These are phyloP conservation scores for Zygaena filipendulae DNA, from an alignment of 2,888 invertebrate species.

Conservation along the genomic window DNA sequence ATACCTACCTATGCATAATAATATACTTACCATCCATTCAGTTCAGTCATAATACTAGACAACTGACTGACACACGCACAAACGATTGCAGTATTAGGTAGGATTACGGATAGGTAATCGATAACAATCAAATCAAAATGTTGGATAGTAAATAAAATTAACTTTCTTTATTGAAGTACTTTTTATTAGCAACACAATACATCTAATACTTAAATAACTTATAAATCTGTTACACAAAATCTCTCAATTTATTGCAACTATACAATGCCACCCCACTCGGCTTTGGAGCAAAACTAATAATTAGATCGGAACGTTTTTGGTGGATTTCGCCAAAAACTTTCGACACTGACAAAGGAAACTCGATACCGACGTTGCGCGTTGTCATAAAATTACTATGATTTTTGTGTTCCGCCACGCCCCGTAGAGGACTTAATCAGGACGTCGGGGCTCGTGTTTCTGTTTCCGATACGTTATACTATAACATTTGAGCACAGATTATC, in stretches of 20 bases:
- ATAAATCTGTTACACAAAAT: slow-evolving; percentile 35
- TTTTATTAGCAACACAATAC: slow-evolving; percentile 3
- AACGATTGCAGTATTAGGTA: too few relatives aligned
- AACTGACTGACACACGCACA: too few relatives aligned
- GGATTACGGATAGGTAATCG: too few relatives aligned
- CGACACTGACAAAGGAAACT: slow-evolving; percentile 41
- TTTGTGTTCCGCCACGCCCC: slow-evolving; percentile 44
- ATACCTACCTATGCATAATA: too few relatives aligned
- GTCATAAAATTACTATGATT: slow-evolving; percentile 65
- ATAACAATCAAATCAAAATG: too few relatives aligned
- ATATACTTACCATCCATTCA: too few relatives aligned
- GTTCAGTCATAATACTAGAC: too few relatives aligned
- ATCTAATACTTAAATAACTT: slow-evolving; percentile 33
- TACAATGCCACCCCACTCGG: slow-evolving; percentile 21
- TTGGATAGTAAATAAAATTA: too few relatives aligned
- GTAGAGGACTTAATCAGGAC: slow-evolving; percentile 59
- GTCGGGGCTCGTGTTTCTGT: slow-evolving; percentile 56
- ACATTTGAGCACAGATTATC: slow-evolving; percentile 67
- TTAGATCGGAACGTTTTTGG: slow-evolving; percentile 51
- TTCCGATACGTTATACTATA: slow-evolving; percentile 64
- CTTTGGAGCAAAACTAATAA: slow-evolving; percentile 50
- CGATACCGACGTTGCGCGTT: slow-evolving; percentile 41
- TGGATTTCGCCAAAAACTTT: slow-evolving; percentile 53
- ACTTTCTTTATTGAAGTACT: too few relatives aligned
- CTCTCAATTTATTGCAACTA: slow-evolving; percentile 29